Percentiles rank a stretch among this genome's conserved stretches.
Evolutionary conservation across 2,797 vertebrate genomes (phyloP).

Genomic region (Thunnus albacares): DNA sequence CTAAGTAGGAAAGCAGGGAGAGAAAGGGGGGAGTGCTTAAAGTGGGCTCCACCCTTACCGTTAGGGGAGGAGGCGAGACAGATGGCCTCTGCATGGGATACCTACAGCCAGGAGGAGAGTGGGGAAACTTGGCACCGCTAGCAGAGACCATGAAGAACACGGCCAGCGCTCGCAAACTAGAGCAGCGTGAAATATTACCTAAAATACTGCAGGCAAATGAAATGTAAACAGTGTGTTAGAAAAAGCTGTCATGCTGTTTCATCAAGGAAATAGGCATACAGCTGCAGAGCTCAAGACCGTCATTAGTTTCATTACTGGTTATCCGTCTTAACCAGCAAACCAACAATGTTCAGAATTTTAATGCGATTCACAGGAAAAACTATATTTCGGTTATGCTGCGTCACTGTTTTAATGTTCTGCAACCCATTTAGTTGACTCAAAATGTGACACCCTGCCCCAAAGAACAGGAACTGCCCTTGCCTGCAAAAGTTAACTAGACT

Average conservation of each 20-base stretch:
- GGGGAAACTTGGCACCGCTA: constrained; percentile 77
- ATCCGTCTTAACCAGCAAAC: constrained; percentile 44
- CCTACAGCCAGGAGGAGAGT: constrained; percentile 79
- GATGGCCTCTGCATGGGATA: constrained; percentile 85
- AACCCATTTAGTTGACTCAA: constrained; percentile 18
- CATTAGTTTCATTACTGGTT: constrained; percentile 36
- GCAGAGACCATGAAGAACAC: constrained; percentile 67
- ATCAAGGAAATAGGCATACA: constrained; percentile 43
- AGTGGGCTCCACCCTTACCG: constrained; percentile 80
- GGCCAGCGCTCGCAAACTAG: constrained; percentile 70
- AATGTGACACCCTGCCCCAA: constrained; percentile 20
- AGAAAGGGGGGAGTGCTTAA: constrained; percentile 49
- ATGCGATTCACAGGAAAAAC: constrained; percentile 1
- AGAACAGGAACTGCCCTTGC: constrained; percentile 44
- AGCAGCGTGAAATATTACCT: constrained; percentile 73
- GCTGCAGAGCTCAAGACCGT: constrained; percentile 39
- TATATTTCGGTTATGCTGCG: neutral
- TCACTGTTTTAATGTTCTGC: constrained; percentile 28
- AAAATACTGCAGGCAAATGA: constrained; percentile 74
- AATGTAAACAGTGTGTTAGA: constrained; percentile 70
- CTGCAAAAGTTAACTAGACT: constrained; percentile 51
- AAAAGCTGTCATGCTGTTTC: constrained; percentile 64
- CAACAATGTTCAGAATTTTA: constrained; percentile 17
- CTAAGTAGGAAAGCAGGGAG: constrained; percentile 51
- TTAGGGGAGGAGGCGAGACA: constrained; percentile 78